Conservation (phyloP, 1,140 invertebrate species). For the Drosophila sp. region DNA sequence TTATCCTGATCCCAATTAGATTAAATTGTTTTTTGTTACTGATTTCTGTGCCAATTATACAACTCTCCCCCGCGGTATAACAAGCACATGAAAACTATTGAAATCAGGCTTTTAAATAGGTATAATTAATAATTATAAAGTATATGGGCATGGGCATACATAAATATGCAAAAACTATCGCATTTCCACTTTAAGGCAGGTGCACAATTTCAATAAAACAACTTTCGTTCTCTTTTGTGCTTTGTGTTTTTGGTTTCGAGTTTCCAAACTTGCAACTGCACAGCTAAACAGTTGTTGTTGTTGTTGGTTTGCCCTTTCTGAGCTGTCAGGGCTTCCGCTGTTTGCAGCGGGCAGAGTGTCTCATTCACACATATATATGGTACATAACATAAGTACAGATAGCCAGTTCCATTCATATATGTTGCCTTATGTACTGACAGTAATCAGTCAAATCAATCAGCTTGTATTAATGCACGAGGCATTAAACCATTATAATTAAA, state of each 20-base stretch:
- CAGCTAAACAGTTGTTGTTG: slow-evolving; percentile 6
- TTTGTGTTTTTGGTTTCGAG: slow-evolving; percentile 27
- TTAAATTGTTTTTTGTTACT: too few relatives aligned
- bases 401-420: slow-evolving; percentile 10
- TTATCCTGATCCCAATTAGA: too few relatives aligned
- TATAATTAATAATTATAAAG: slow-evolving; percentile 4
- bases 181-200: slow-evolving; percentile 45
- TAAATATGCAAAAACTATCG: slow-evolving; percentile 17
- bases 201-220: slow-evolving; percentile 53
- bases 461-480: slow-evolving; percentile 18
- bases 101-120: neutral
- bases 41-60: too few relatives aligned
- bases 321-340: slow-evolving; percentile 29
- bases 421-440: neutral
- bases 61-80: too few relatives aligned
- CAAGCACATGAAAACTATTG: neutral
- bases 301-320: slow-evolving; percentile 17
- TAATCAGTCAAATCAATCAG: slow-evolving; percentile 31
- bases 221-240: slow-evolving; percentile 38
- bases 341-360: too few relatives aligned
- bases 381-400: too few relatives aligned
- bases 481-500: slow-evolving; percentile 31
- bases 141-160: neutral
- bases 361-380: neutral
- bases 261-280: slow-evolving; percentile 32